Evolutionary conservation across 2,888 invertebrate species (phyloP).

Genomic region (Dexiosoma caninum): DNA sequence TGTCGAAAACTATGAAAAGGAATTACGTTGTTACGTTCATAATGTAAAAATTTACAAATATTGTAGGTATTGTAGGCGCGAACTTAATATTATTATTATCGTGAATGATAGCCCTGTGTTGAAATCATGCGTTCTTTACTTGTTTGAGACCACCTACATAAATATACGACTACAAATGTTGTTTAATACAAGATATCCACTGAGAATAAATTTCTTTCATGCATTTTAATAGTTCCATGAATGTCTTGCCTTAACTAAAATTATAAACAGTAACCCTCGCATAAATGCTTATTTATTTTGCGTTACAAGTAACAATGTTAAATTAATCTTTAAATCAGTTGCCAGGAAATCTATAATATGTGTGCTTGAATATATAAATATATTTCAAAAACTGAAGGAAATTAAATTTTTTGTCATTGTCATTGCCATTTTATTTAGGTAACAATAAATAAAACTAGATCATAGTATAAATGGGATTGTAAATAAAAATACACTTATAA

Average conservation of each 20-base stretch:
- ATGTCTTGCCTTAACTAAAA: not conserved
- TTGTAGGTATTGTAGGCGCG: no score
- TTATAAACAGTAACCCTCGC: not conserved
- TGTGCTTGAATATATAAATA: not conserved
- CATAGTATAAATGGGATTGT: not conserved
- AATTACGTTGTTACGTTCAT: no score
- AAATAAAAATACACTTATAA: not conserved
- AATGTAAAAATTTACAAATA: no score
- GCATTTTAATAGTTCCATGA: no score
- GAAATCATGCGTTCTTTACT: no score
- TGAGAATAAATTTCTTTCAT: no score
- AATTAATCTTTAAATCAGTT: constrained; percentile 11
- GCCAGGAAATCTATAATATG: constrained; percentile 27
- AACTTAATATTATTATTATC: no score
- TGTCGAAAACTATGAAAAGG: no score
- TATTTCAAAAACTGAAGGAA: not conserved
- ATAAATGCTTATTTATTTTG: not conserved
- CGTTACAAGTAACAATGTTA: not conserved
- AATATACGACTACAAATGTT: no score
- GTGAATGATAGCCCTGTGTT: no score
- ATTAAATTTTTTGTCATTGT: constrained; percentile 6
- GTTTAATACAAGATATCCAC: no score
- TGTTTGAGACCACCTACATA: no score
- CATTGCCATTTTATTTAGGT: constrained; percentile 23
- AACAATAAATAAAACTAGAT: not conserved